Base-by-base conservation (phyloP, 1,140 invertebrate species). In the Bombus terrestris region DNA sequence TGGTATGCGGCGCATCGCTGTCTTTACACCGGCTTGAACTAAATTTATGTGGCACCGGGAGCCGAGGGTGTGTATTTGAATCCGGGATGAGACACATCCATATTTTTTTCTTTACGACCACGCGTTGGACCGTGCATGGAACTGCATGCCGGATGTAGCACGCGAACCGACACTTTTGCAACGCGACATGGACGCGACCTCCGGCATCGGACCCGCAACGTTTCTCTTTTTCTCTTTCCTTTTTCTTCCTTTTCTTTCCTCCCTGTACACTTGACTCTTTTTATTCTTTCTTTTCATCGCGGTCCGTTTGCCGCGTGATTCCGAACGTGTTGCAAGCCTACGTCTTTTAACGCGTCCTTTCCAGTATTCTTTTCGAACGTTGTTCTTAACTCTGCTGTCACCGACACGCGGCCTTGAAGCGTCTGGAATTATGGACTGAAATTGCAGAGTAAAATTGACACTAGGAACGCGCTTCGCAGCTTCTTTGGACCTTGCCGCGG, bases 1-100 rank as follows among this genome's bases (percentile, higher is more conserved):
- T 93, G 89, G 94, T 93, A 94, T 94, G 92, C 94, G 89, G 89
- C 85, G 81, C 89, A 85, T 91, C 87, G 90, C 88, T 93, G 89
- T 88, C 90, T 91, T 93, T 92, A 90, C 92, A 91, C 89, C 86
- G 92, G 90, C 91, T 90, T 87, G 88, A 93, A 92, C 87, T 87
- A 87, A 92, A 94, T 94, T 94, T 94, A 93, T 94, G 91, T 92
- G 88, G 90, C 92, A 93, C 91, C 92, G 90, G 92, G 92, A 93
- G 92, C 89, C 88, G 77, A 91, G 91, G 89, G 89, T 91, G 89
- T 92, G 91, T 90, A 91, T 93, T 93, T 90, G 92, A 93, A 93
- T 93, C 87, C 90, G 78, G 88, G 90, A 93, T 93, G 92, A 92
- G 92, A 93, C 92, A 89, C 90, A 92, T 92, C 87, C 90, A 89